Percentiles rank a stretch among this genome's conserved stretches.
These are phyloP conservation scores for Aviceda subcristata DNA, from an alignment of 2,113 vertebrate genomes.

Conservation along the genomic window DNA sequence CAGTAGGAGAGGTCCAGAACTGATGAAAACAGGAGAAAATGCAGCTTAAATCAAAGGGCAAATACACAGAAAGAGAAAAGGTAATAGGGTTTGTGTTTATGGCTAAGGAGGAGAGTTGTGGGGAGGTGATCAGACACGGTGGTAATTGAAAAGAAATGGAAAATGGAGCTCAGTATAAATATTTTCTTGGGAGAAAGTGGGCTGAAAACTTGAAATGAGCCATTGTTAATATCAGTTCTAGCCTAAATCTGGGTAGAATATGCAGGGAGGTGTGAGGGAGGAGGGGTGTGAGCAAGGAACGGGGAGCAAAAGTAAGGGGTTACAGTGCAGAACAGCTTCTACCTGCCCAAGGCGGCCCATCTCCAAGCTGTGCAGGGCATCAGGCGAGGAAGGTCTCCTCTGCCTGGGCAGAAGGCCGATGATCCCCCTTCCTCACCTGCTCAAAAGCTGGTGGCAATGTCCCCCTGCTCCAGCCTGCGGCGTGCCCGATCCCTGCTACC, in stretches of 20 bases:
- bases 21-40: constrained; percentile 57
- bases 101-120: constrained; percentile 31
- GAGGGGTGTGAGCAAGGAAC: too few species aligned
- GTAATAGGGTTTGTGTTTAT: constrained; percentile 68
- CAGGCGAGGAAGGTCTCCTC: background rate
- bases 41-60: constrained; percentile 73
- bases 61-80: constrained; percentile 29
- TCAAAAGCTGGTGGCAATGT: rapidly evolving
- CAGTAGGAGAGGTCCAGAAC: constrained; percentile 7
- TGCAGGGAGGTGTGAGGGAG: too few species aligned
- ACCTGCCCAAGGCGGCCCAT: rapidly evolving
- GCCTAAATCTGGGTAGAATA: background rate
- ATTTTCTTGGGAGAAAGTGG: background rate
- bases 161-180: background rate
- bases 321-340: background rate
- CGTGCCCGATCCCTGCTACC: background rate
- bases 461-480: background rate
- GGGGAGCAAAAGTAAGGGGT: rapidly evolving
- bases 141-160: constrained; percentile 33
- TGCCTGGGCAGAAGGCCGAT: background rate
- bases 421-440: background rate
- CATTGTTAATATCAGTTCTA: background rate
- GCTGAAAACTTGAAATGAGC: background rate
- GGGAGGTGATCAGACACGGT: background rate
- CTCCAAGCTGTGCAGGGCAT: background rate